Base-by-base conservation (phyloP, 1,140 invertebrate species). In the Drosophila insularis region DNA sequence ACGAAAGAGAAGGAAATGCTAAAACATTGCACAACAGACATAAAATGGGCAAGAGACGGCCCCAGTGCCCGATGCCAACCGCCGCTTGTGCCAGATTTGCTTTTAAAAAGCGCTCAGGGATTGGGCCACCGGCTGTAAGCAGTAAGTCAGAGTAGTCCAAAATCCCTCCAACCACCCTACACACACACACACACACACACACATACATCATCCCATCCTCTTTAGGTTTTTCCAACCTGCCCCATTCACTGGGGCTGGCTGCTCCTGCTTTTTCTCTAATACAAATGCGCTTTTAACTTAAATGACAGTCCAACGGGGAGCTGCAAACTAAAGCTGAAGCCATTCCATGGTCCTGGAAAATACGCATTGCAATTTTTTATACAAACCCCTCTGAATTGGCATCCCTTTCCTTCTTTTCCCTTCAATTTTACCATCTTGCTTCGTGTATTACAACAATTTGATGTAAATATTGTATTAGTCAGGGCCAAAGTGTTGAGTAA, bases 401-500 rank as follows among this genome's bases (percentile, higher is more conserved):
- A 27, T 21, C 27, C 46, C 23, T 8, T 32, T 8, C 10, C 7
- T 27, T 27, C 2, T 7, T 13, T 21, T 14, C 21, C 2, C 2
- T 37, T 23, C 23, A 23, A 23, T 21, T 32, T 11, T 7, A 27
- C 58, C 40, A 2, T 7, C 61, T 17, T 19, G 35, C 27, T 32
- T 39, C 62, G 37, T 68, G 68, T 68, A 56, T 31, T 75, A 68
- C 76, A 78, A 71, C 73, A 65, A 87, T 87, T 86, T 87, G 79
- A 86, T 87, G 81, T 87, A 87, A 86, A 86, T 86, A 86, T 86
- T 87, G 82, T 87, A 86, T 86, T 86, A 81, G 81, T 76, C 76
- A 69, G 74, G 63, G 68, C 75, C 82, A 86, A 81, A 86, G 82
- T 86, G 81, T 86, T 87, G 79, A 73, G 78, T 79, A 86, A 87